These are phyloP conservation scores for Nemurella pictetii DNA, from an alignment of 2,888 invertebrate species.

Conservation along the genomic window DNA sequence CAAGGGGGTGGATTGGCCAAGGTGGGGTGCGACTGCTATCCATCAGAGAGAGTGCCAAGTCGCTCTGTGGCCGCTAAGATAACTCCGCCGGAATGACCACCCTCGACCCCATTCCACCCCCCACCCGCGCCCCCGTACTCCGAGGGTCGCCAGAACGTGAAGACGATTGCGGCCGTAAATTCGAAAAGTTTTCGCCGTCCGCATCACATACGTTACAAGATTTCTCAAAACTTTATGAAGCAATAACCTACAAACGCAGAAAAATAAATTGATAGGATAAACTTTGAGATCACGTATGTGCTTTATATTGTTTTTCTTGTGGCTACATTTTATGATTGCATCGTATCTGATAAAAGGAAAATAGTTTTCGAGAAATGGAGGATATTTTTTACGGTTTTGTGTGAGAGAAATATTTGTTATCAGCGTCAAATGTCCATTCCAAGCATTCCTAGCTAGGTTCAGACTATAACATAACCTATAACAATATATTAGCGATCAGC, in stretches of 20 bases:
- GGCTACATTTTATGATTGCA: not conserved
- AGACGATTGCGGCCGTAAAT: slow-evolving; percentile 31
- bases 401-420: not conserved
- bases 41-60: slow-evolving; percentile 34
- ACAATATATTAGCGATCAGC: no score
- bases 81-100: slow-evolving; percentile 22
- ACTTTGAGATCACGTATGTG: slow-evolving; percentile 15
- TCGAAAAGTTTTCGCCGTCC: slow-evolving; percentile 18
- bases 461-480: no score
- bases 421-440: no score
- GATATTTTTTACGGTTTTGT: not conserved
- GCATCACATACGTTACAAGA: not conserved
- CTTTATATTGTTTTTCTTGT: not conserved
- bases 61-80: slow-evolving; percentile 37
- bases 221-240: not conserved
- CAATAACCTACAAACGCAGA: not conserved
- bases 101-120: slow-evolving; percentile 1
- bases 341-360: not conserved
- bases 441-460: no score
- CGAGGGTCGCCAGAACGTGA: not conserved
- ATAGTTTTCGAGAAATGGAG: not conserved
- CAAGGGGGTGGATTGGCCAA: not conserved
- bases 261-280: slow-evolving; percentile 6
- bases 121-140: not conserved
- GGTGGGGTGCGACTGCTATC: slow-evolving; percentile 31